These are phyloP conservation scores for Lymantria monacha DNA, from an alignment of 2,888 invertebrate genomes.

Conservation along the genomic window DNA sequence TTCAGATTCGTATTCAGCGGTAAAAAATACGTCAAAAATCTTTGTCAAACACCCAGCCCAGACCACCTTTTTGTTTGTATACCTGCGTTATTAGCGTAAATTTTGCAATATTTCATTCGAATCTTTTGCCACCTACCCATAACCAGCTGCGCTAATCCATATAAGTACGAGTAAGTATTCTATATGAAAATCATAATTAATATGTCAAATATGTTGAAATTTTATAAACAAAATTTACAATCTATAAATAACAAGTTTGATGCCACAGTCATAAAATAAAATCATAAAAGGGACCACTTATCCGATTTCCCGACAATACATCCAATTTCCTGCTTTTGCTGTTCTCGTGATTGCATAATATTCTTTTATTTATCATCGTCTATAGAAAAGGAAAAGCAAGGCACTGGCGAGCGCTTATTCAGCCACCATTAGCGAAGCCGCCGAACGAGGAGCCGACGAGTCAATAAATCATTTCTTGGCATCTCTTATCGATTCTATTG, in stretches of 20 bases:
- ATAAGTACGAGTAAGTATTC: too few relatives aligned
- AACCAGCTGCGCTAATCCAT: too few relatives aligned
- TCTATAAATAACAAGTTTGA: neutral
- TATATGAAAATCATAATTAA: too few relatives aligned
- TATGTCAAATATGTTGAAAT: too few relatives aligned
- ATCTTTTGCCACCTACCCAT: too few relatives aligned
- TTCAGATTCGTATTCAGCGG: too few relatives aligned
- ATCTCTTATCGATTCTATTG: slow-evolving; percentile 71
- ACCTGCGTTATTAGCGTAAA: too few relatives aligned
- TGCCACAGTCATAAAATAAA: neutral
- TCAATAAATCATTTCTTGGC: slow-evolving; percentile 75
- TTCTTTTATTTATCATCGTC: slow-evolving; percentile 45
- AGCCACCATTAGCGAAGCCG: slow-evolving; percentile 45
- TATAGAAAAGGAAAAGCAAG: slow-evolving; percentile 37
- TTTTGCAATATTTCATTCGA: too few relatives aligned
- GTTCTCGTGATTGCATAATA: slow-evolving; percentile 45
- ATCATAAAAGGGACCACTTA: slow-evolving; percentile 12
- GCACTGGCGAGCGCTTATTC: slow-evolving; percentile 45
- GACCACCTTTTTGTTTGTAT: too few relatives aligned
- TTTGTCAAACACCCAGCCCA: too few relatives aligned
- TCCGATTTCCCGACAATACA: slow-evolving; percentile 30
- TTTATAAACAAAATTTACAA: neutral
- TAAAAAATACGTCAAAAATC: too few relatives aligned
- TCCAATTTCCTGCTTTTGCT: slow-evolving; percentile 30
- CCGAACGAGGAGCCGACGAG: slow-evolving; percentile 51